Conservation (phyloP, 37 sponge, comb jelly and placozoan species). For the Haliclona indistincta region DNA sequence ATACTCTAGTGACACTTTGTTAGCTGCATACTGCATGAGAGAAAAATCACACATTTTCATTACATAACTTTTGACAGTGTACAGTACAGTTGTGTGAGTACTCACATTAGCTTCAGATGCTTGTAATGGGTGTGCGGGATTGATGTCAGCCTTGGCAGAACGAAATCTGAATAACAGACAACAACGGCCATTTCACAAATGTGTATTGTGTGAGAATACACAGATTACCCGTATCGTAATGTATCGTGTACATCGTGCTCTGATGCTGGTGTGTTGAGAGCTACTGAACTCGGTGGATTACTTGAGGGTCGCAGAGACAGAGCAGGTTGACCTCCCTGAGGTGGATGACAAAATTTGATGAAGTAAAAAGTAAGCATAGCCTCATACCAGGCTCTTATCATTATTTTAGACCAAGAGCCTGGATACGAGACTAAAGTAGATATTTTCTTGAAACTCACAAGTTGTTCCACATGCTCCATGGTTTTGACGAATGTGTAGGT, state of each 20-base stretch:
- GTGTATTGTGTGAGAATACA: neutral
- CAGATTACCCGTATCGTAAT: slow-evolving; percentile 61
- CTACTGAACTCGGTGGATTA: slow-evolving; percentile 9
- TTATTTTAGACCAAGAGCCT: too few relatives aligned
- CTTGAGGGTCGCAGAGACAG: neutral
- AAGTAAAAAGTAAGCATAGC: too few relatives aligned
- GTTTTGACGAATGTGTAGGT: too few relatives aligned
- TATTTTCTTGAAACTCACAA: too few relatives aligned
- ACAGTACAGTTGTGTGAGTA: neutral
- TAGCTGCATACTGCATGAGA: slow-evolving; percentile 32
- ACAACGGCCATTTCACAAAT: neutral
- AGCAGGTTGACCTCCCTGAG: too few relatives aligned
- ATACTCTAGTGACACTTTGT: slow-evolving; percentile 29
- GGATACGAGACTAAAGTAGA: too few relatives aligned
- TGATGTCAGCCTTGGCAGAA: slow-evolving; percentile 25
- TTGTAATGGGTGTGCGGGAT: slow-evolving; percentile 56
- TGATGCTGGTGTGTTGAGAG: slow-evolving; percentile 24
- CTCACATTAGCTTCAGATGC: slow-evolving; percentile 40
- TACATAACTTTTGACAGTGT: neutral
- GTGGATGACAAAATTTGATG: too few relatives aligned
- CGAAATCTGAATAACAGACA: slow-evolving; percentile 13
- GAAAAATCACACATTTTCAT: neutral
- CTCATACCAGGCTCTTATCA: too few relatives aligned
- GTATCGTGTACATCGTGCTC: slow-evolving; percentile 50
- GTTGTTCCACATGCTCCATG: too few relatives aligned